Evolutionary conservation across 1,140 invertebrate species (phyloP), one percentile per base, ranked within the genome.

Genomic region (Caenorhabditis remanei): DNA sequence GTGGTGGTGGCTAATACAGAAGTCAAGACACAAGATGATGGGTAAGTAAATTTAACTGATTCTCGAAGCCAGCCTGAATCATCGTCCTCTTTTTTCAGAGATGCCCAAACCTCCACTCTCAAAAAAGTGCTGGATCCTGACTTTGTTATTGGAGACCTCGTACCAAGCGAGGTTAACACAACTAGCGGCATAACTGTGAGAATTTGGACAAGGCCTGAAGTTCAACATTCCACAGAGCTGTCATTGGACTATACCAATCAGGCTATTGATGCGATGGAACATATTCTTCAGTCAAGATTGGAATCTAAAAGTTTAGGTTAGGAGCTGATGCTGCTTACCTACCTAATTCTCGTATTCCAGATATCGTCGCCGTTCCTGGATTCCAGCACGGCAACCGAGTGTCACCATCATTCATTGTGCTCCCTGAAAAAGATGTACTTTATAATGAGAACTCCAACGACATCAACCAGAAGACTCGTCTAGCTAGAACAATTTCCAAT

Each of bases 341-440:
- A 3, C 50, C 5, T 11, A 14, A 53, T 53, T 14, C 13, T 53
- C 13, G 16, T 1, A 4, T 67, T 75, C 46, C 67, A 75, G 67
- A 75, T 46, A 75, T 75, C n/a, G 67, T 75, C n/a, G 67, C 67
- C n/a, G 67, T 75, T 46, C 67, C 67, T 46, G 67, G 67, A n/a
- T 75, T 75, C 43, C 67, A 75, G n/a, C 40, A 11, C 5, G 67
- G 67, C 14, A 75, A 75, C 43, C 46, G 67, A 75, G 67, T 75
- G 41, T 46, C 41, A 13, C 67, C 67, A 48, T 75, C 67, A n/a
- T 75, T 75, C 41, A 75, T 75, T n/a, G 43, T 75, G 16, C 67
- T 75, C 40, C 67, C 67, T 9, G 67, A 75, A 75, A 41, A 75
- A 75, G 67, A 75, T 48, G 13, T 75, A 48, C 41, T 75, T 19